These are phyloP conservation scores for Hydropsyche tenuis DNA, from an alignment of 1,140 invertebrate species.

Conservation along the genomic window DNA sequence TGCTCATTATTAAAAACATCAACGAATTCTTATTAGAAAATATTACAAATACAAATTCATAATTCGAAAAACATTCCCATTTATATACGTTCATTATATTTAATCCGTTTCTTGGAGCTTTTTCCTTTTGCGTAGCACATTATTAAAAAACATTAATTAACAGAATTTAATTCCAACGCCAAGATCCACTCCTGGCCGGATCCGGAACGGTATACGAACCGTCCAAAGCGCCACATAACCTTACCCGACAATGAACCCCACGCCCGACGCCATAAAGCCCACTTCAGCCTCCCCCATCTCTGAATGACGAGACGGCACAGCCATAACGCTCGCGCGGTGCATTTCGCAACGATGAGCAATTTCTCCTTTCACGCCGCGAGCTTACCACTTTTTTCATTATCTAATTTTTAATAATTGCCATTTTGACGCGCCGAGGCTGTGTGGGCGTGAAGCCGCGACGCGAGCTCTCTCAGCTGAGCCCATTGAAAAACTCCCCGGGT, in stretches of 20 bases:
- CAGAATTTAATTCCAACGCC: slow-evolving; percentile 29
- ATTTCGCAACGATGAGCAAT: slow-evolving; percentile 48
- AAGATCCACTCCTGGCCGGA: slow-evolving; percentile 14
- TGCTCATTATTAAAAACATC: too few relatives aligned
- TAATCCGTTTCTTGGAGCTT: background rate
- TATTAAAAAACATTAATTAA: slow-evolving; percentile 38
- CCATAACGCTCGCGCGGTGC: slow-evolving; percentile 29
- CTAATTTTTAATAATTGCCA: slow-evolving; percentile 51
- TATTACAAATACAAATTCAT: background rate
- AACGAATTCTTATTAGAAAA: too few relatives aligned
- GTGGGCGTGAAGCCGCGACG: slow-evolving; percentile 37
- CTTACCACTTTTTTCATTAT: slow-evolving; percentile 50
- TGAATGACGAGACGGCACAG: background rate
- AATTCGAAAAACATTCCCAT: background rate
- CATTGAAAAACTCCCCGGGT: too few relatives aligned
- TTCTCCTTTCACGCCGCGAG: slow-evolving; percentile 44
- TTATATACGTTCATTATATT: background rate
- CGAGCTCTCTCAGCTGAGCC: slow-evolving; percentile 1
- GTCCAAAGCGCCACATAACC: background rate
- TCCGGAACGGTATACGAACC: background rate
- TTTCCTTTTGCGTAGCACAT: background rate
- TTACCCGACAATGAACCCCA: background rate
- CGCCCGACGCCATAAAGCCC: background rate
- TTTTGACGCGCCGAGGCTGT: slow-evolving; percentile 44
- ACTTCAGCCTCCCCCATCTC: background rate